Evolutionary conservation across 2,888 invertebrate species (phyloP), one percentile per base, ranked within the genome.

Genomic region (Eupithecia centaureata): DNA sequence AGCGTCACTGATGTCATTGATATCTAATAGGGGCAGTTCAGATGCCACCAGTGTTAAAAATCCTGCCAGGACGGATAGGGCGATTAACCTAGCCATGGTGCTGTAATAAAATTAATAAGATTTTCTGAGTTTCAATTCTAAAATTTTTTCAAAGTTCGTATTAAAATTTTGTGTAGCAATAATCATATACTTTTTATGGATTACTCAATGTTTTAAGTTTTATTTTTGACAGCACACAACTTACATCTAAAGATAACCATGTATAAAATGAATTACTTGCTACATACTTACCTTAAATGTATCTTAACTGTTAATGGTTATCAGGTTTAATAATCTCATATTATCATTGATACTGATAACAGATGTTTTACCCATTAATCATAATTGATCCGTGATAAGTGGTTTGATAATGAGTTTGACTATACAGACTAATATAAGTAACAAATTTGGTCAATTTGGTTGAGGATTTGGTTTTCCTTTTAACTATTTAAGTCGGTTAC

Each of bases 11-110:
- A 52, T 72, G 38, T 82, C 83, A 32, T 83, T 79, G 12, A 80
- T 42, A 15, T 89, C 87, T 1, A 22, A 22, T 12, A 91, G 52
- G 0, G 92, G 92, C 27, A 84, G 82, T 10, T 92, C 89, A 5
- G 87, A 79, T 10, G 68, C 77, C 0, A 81, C 84, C 0, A 84
- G 15, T 4, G 82, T 79, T 28, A 86, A 59, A 1, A 90, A 61
- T 15, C 82, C 84, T 79, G 82, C 78, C 47, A 91, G 47, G 5
- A 86, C 25, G 2, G 81, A 73, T 73, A 89, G 70, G 68, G 77
- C 79, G 22, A 73, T 64, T 15, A 83, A 54, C 27, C 74, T 68
- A 10, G 74, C 68, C 89, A 89, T 90, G 65, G 33, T 77, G 73
- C 85, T 86, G 70, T 73, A 84, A 83, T 61, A 32, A 15, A 52